Conservation (phyloP, 53 echinoderm and acorn worm genomes). For the Paracentrotus lividus region DNA sequence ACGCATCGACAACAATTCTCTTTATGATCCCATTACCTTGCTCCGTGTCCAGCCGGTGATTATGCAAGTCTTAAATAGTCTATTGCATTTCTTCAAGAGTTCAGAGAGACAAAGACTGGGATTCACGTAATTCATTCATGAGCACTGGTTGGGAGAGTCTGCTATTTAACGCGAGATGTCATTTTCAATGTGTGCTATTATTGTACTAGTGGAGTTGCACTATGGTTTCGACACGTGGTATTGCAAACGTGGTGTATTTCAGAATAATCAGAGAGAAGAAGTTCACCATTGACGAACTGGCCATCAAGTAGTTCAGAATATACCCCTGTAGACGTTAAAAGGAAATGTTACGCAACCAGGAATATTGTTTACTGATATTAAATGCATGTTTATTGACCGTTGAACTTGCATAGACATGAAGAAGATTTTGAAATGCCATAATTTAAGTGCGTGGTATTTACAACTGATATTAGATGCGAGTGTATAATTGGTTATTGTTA, state of each 20-base stretch:
- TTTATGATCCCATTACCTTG: slow-evolving; percentile 50
- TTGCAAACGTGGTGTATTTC: slow-evolving; percentile 2
- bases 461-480: too few relatives aligned
- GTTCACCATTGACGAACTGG: not conserved
- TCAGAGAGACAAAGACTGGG: slow-evolving; percentile 83
- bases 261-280: not conserved
- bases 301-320: not conserved
- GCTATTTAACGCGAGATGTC: slow-evolving; percentile 86
- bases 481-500: too few relatives aligned
- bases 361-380: too few relatives aligned
- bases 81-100: slow-evolving; percentile 66
- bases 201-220: slow-evolving; percentile 25
- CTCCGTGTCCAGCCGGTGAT: slow-evolving; percentile 69
- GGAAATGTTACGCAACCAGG: not conserved
- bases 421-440: too few relatives aligned
- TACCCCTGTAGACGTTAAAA: not conserved
- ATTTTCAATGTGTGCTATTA: not conserved
- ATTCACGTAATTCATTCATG: slow-evolving; percentile 75
- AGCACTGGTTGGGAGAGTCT: slow-evolving; percentile 63
- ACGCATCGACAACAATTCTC: too few relatives aligned
- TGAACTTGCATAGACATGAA: too few relatives aligned
- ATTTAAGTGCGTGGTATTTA: not conserved
- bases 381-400: too few relatives aligned
- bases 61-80: slow-evolving; percentile 58
- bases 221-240: not conserved